Base-by-base conservation (phyloP, 2,797 vertebrate species). In the Pseudopleuronectes americanus region DNA sequence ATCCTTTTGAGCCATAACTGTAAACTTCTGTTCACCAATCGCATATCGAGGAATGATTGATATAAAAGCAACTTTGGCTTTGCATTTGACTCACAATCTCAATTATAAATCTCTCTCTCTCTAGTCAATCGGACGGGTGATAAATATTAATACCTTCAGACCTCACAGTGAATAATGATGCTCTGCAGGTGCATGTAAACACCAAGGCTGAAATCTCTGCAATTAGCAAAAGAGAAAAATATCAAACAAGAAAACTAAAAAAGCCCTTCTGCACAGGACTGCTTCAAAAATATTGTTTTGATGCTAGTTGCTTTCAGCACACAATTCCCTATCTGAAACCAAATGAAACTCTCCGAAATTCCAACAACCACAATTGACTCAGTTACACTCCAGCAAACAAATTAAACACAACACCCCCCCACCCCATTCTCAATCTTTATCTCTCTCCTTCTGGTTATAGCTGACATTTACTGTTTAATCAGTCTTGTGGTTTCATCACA, bases 61-160 rank as follows among this genome's bases (percentile, higher is more conserved):
- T 62, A 41, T 4, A 52, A 38, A 60, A 63, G n/a, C 10, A 28
- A 51, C 5, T 22, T 54, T 13, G 12, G 5, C n/a, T 63, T 33
- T 24, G 24, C 19, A 56, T 68, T 65, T 53, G 14, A 38, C 33
- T 51, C 1, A 45, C 13, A 57, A 1, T 28, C 49, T 60, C 13
- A 43, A 43, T 56, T 28, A 59, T 31, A 56, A 58, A 68, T 52
- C 19, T 43, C 19, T 57, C 45, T n/a, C 7, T 31, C 45, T 21
- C 7, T 26, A 31, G 52, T 51, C 33, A 56, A 24, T 73, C 23
- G 67, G 51, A 55, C 21, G 1, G 2, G 1, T 16, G 17, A 69
- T 72, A 52, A 57, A 80, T 78, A 73, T 86, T 74, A 22, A 66
- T 28, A 59, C 74, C 68, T 73, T 6, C 24, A 48, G 38, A n/a